Evolutionary conservation across 2,888 invertebrate genomes (phyloP), one percentile per base, ranked within the genome.

Genomic region (Galerucella nymphaeae): DNA sequence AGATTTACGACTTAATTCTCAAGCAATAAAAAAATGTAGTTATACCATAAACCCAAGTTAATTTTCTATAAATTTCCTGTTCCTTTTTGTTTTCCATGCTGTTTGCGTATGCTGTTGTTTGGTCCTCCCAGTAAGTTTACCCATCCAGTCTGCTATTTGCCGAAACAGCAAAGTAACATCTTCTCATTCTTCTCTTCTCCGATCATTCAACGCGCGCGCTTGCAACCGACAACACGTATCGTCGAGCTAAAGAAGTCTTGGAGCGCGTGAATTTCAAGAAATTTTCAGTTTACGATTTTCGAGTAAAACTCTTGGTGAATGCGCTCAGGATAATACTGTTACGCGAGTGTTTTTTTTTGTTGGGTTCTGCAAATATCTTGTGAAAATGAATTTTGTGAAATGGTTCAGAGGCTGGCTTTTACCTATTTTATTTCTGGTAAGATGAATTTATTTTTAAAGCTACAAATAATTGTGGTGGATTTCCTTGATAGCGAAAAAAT

Each of bases 191-290:
- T 72, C 75, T 80, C 79, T 78, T 77, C 57, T 74, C 59, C 75
- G 75, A 77, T 81, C 82, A 82, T 81, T 82, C 82, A 82, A 77
- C 79, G 81, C 77, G 80, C 80, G 81, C 80, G 79, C 77, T 75
- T 79, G 74, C 75, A 55, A 73, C 70, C 71, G 13, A 11, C 75
- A 69, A 73, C 73, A 72, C 58, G 71, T 68, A 66, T 18, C 59
- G 53, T 66, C 38, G 53, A 71, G 62, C 53, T 53, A 16, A 63
- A 71, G 18, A 42, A 23, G 30, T 62, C 71, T 62, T 59, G 63
- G 18, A 62, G 62, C 70, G 66, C 73, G 66, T 41, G 58, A 18
- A 63, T 53, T 72, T 67, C 58, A 50, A 68, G 64, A 64, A 45
- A 59, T 59, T 59, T 58, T 30, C 57, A 20, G 13, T 20, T 20